Evolutionary conservation across 2,797 vertebrate species (phyloP).

Genomic region (Acrossocheilus wenchowensis): DNA sequence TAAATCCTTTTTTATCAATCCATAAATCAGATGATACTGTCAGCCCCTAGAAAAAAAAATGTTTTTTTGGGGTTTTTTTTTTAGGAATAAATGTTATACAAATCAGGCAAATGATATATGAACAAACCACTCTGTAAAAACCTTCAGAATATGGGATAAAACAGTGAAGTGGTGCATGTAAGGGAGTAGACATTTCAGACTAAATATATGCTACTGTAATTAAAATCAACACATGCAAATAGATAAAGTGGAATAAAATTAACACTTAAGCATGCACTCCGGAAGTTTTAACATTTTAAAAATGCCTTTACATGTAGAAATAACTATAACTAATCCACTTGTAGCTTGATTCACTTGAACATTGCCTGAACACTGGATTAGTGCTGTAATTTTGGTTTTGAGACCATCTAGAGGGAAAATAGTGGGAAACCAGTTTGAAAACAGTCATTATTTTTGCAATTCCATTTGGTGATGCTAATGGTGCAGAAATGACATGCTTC

Average conservation of each 20-base stretch:
- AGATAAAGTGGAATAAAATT: neutral
- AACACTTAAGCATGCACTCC: neutral
- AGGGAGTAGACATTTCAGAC: neutral
- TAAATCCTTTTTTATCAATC: neutral
- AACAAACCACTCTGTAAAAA: neutral
- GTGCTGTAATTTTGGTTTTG: neutral
- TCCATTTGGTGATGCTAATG: neutral
- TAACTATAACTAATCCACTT: neutral
- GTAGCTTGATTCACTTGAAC: neutral
- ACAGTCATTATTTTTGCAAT: neutral
- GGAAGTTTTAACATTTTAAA: neutral
- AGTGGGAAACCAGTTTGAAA: neutral
- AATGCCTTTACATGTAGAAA: neutral
- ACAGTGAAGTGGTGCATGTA: neutral
- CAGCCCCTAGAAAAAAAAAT: neutral
- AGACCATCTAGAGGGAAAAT: neutral
- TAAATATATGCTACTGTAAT: neutral
- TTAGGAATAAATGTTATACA: neutral
- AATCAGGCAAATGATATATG: neutral
- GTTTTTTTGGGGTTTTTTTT: neutral
- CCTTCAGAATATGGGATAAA: neutral
- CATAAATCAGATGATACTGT: neutral
- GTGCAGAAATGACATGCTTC: neutral
- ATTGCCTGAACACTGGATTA: neutral
- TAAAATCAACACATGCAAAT: neutral